phyloP scores from a whole-genome alignment of 1,140 invertebrate species.

The Drosophila simulans region DNA sequence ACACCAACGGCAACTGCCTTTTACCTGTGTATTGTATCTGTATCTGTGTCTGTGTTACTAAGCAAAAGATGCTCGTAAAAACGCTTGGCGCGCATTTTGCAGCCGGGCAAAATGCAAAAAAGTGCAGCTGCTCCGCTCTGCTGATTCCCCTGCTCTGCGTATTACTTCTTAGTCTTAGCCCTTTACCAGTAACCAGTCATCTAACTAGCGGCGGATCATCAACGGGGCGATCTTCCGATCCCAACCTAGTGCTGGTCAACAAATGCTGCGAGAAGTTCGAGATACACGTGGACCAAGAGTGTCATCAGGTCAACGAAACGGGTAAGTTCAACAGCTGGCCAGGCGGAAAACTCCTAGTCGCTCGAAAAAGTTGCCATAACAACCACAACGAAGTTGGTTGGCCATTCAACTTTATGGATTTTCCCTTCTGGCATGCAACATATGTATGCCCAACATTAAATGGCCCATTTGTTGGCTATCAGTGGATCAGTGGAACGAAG shows the following conservation, averaged over 20 bases:
- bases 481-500: slow-evolving; percentile 42
- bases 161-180: slow-evolving; percentile 7
- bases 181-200: slow-evolving; percentile 27
- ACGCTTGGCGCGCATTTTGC: slow-evolving; percentile 71
- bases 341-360: slow-evolving; percentile 4
- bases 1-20: slow-evolving; percentile 16
- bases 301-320: slow-evolving; percentile 87
- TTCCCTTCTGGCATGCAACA: slow-evolving; percentile 58
- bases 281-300: slow-evolving; percentile 88
- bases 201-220: slow-evolving; percentile 39
- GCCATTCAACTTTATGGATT: slow-evolving; percentile 81
- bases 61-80: slow-evolving; percentile 61
- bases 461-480: slow-evolving; percentile 64
- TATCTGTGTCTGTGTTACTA: slow-evolving; percentile 27
- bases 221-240: slow-evolving; percentile 22
- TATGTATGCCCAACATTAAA: slow-evolving; percentile 46
- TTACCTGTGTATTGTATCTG: slow-evolving; percentile 29
- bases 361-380: slow-evolving; percentile 28
- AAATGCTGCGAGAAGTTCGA: slow-evolving; percentile 92
- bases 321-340: slow-evolving; percentile 63
- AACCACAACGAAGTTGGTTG: slow-evolving; percentile 40
- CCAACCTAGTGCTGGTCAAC: slow-evolving; percentile 85
- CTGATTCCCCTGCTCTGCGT: slow-evolving; percentile 18
- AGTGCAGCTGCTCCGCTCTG: slow-evolving; percentile 56
- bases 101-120: slow-evolving; percentile 30